These are phyloP conservation scores for Mesorhabditis sp. DNA, from an alignment of 2,888 invertebrate species.

Conservation along the genomic window DNA sequence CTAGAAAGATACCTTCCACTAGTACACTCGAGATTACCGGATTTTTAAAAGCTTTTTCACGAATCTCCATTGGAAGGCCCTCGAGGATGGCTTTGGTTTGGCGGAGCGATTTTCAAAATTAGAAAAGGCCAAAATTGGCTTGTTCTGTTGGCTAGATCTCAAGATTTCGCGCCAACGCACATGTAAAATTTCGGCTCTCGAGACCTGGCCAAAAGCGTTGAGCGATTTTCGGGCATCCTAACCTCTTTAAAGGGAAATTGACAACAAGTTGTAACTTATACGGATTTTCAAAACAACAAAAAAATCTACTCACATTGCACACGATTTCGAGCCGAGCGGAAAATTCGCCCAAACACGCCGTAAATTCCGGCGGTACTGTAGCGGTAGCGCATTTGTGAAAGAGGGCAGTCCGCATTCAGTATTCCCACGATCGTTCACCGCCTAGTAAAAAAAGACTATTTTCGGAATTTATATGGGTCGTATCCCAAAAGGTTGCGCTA, in stretches of 20 bases:
- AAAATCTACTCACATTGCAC: background rate
- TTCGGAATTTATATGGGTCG: too few relatives aligned
- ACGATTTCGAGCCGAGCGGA: background rate
- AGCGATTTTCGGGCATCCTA: too few relatives aligned
- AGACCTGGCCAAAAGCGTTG: too few relatives aligned
- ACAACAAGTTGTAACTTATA: too few relatives aligned
- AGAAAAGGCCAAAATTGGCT: background rate
- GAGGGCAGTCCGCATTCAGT: background rate
- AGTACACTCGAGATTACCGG: too few relatives aligned
- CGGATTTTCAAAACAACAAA: too few relatives aligned
- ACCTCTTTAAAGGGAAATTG: too few relatives aligned
- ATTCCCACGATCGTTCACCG: background rate
- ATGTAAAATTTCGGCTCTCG: too few relatives aligned
- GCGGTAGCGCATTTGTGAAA: background rate
- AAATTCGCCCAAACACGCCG: background rate
- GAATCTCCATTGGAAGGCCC: background rate
- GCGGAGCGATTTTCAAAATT: background rate
- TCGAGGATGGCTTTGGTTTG: background rate
- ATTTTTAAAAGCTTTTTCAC: background rate
- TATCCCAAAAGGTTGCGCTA: background rate
- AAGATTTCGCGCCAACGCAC: too few relatives aligned
- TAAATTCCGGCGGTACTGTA: background rate
- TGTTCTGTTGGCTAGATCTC: too few relatives aligned
- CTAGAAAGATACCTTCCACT: background rate
- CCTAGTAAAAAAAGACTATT: background rate